A percentile compares a stretch with the other conserved stretches of the same genome.
These are phyloP conservation scores for Scolopax mira DNA, from an alignment of 2,113 vertebrate genomes.

Conservation along the genomic window DNA sequence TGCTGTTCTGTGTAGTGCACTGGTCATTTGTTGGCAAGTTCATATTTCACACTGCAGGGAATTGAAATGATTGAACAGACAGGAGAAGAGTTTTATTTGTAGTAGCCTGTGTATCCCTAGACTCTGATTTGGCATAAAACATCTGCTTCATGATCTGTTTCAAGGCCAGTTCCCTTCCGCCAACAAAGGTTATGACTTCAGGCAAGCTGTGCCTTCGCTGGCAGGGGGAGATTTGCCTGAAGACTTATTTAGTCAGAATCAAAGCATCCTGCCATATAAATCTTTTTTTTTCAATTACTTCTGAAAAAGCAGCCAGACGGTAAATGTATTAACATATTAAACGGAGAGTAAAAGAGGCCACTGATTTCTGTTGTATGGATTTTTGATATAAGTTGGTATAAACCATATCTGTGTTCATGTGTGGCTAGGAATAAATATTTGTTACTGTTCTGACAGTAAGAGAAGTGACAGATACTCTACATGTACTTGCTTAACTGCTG, in stretches of 20 bases:
- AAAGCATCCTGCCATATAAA: conserved; percentile 70
- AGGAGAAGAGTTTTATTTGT: conserved; percentile 77
- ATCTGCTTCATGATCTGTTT: conserved; percentile 85
- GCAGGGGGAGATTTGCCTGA: conserved; percentile 58
- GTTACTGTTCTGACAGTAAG: background rate
- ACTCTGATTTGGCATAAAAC: conserved; percentile 82
- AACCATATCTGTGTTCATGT: background rate
- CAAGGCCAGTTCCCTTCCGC: conserved; percentile 73
- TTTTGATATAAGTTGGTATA: background rate
- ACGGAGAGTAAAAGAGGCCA: conserved; percentile 18
- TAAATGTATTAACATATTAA: conserved; percentile 58
- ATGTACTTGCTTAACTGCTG: background rate
- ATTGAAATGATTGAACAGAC: conserved; percentile 76
- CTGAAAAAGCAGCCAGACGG: conserved; percentile 46
- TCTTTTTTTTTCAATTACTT: conserved; percentile 70
- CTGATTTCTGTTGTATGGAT: background rate
- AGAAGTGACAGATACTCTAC: background rate
- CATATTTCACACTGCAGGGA: conserved; percentile 78
- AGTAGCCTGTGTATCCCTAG: conserved; percentile 70
- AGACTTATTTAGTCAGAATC: conserved; percentile 75
- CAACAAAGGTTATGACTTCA: conserved; percentile 77
- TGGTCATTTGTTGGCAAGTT: conserved; percentile 77
- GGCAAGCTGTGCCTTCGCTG: conserved; percentile 72
- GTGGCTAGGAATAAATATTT: background rate
- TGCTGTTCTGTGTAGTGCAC: conserved; percentile 58